A percentile compares a stretch with the other conserved stretches of the same genome.
These are phyloP conservation scores for Andricus grossulariae DNA, from an alignment of 1,140 invertebrate genomes.

Conservation along the genomic window DNA sequence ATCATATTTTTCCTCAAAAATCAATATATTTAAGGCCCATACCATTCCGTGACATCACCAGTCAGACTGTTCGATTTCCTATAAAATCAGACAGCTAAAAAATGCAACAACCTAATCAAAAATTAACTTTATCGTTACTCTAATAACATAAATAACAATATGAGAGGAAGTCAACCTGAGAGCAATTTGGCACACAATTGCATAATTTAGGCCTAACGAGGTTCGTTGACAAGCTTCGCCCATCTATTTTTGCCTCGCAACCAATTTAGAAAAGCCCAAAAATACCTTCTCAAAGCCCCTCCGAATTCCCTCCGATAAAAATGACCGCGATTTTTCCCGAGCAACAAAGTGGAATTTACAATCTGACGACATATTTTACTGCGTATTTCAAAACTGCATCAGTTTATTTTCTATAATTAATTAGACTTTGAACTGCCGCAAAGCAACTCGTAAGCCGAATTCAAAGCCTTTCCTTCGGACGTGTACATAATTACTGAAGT, in stretches of 20 bases:
- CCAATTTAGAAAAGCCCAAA: constrained; percentile 4
- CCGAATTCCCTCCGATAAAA: constrained; percentile 8
- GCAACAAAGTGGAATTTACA: neutral
- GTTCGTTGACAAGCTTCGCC: constrained; percentile 15
- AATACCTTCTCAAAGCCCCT: neutral
- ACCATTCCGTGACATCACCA: too few relatives aligned
- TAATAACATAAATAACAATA: neutral
- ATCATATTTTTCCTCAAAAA: too few relatives aligned
- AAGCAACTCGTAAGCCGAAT: constrained; percentile 29
- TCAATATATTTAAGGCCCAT: too few relatives aligned
- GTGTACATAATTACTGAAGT: constrained; percentile 61
- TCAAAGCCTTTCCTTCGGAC: constrained; percentile 47
- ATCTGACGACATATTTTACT: neutral
- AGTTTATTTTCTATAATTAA: neutral
- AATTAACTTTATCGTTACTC: too few relatives aligned
- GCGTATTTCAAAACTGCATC: neutral
- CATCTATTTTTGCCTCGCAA: constrained; percentile 6
- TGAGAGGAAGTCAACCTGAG: neutral
- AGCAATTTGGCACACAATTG: constrained; percentile 8
- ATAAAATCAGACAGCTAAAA: too few relatives aligned
- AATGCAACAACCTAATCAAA: too few relatives aligned
- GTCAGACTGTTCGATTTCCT: too few relatives aligned
- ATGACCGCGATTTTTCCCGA: neutral
- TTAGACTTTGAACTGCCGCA: neutral
- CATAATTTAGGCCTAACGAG: constrained; percentile 15